These are phyloP conservation scores for Meloe dianella DNA, from an alignment of 2,888 invertebrate species.

Conservation along the genomic window DNA sequence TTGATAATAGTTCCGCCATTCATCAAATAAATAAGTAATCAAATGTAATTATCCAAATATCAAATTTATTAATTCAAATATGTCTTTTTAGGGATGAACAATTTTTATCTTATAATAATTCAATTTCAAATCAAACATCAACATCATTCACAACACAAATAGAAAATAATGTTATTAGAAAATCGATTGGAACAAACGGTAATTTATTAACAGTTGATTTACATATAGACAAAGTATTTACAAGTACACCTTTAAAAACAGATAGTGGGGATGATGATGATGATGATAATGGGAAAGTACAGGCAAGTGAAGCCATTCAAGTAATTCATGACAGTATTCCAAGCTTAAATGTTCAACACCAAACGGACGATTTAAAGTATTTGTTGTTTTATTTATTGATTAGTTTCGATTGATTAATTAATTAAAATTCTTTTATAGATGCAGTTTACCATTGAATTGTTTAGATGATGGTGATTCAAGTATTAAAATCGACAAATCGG, in stretches of 20 bases:
- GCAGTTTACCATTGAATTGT: not conserved
- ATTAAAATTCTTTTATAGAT: not conserved
- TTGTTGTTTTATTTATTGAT: not conserved
- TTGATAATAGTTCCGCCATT: not conserved
- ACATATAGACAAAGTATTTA: conserved; percentile 6
- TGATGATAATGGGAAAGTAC: conserved; percentile 13
- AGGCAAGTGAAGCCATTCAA: conserved; percentile 22
- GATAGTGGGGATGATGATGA: no score
- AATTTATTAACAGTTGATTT: conserved; percentile 14
- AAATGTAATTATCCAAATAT: not conserved
- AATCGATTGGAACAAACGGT: conserved; percentile 10
- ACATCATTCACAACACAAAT: not conserved
- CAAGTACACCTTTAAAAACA: conserved; percentile 23
- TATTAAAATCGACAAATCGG: not conserved
- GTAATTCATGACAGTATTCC: conserved; percentile 16
- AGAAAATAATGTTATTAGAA: conserved; percentile 4
- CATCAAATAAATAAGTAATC: not conserved
- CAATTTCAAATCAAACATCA: not conserved
- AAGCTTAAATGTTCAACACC: not conserved
- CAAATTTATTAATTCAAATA: not conserved
- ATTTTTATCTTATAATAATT: not conserved
- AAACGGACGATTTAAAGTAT: not conserved
- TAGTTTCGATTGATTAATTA: not conserved
- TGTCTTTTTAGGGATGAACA: not conserved
- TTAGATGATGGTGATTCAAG: not conserved